Conservation (phyloP, 2,113 vertebrate genomes). For the Nematolebias whitei region DNA sequence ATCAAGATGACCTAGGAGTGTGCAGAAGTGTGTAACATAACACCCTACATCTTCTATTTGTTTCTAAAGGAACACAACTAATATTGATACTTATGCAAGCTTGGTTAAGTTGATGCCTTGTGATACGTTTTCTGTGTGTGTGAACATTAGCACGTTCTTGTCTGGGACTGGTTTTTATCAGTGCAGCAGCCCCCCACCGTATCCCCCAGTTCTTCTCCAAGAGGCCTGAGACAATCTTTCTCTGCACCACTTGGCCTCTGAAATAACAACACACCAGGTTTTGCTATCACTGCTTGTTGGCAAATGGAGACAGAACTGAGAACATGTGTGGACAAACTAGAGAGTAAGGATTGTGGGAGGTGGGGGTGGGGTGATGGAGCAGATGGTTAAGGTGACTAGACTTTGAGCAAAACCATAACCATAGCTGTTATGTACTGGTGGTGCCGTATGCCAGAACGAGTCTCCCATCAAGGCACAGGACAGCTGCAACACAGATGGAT, state of each 20-base stretch:
- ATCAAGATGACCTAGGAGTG: too few species aligned
- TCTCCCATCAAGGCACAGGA: conserved; percentile 6
- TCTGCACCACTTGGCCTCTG: conserved; percentile 60
- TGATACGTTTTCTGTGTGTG: not conserved
- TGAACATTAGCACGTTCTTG: conserved; percentile 44
- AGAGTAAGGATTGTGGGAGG: not conserved
- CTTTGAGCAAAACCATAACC: conserved; percentile 35
- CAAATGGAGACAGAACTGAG: conserved; percentile 64
- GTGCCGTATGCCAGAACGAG: conserved; percentile 16
- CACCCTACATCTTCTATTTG: too few species aligned
- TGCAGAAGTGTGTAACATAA: too few species aligned
- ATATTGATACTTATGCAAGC: not conserved
- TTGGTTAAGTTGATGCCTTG: not conserved
- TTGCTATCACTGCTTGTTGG: conserved; percentile 61
- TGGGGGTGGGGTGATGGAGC: conserved; percentile 33
- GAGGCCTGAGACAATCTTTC: conserved; percentile 68
- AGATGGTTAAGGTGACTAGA: conserved; percentile 66
- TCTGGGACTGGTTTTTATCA: conserved; percentile 67
- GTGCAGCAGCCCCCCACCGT: conserved; percentile 14
- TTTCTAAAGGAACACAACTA: not conserved
- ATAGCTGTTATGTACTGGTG: not conserved
- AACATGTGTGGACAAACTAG: conserved; percentile 73
- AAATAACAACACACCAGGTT: conserved; percentile 75
- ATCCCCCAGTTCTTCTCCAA: conserved; percentile 44
- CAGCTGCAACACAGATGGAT: conserved; percentile 3